phyloP scores from a whole-genome alignment of 2,888 invertebrate genomes.

The Xestia sexstrigata region DNA sequence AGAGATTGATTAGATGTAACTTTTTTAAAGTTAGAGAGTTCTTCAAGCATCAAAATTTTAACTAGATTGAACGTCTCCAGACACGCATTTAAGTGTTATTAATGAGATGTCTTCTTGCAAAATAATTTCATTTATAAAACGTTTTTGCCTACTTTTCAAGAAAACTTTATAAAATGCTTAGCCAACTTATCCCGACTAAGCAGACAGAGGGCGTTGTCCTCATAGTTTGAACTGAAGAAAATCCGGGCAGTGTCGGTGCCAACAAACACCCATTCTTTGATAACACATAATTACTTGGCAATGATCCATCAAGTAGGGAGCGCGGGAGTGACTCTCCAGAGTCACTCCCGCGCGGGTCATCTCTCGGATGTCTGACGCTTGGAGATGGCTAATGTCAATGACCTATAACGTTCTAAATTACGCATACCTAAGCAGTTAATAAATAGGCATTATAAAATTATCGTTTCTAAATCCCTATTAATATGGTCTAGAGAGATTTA shows the following conservation, averaged over 20 bases:
- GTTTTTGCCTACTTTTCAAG: not conserved
- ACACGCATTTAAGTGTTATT: not conserved
- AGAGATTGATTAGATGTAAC: not conserved
- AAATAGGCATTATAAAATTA: not conserved
- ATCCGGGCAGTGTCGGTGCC: constrained; percentile 63
- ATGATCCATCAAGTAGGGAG: constrained; percentile 67
- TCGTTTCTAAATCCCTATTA: not conserved
- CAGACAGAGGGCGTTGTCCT: constrained; percentile 59
- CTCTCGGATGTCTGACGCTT: constrained; percentile 27
- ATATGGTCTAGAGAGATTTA: not conserved
- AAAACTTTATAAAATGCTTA: constrained; percentile 17
- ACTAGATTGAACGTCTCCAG: not conserved
- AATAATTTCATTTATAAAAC: not conserved
- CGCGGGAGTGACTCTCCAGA: too few relatives aligned
- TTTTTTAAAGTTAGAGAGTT: not conserved
- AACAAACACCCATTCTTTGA: constrained; percentile 67
- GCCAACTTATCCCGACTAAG: constrained; percentile 22
- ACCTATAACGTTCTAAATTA: constrained; percentile 25
- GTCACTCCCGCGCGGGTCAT: constrained; percentile 58
- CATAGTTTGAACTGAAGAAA: constrained; percentile 54
- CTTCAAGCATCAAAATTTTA: constrained; percentile 1
- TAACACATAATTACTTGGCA: constrained; percentile 70
- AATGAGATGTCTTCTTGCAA: constrained; percentile 12
- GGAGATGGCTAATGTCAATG: constrained; percentile 54
- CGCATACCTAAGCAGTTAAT: not conserved